Evolutionary conservation across 2,888 invertebrate species (phyloP).

Genomic region (Branchinecta sandiegonensis): DNA sequence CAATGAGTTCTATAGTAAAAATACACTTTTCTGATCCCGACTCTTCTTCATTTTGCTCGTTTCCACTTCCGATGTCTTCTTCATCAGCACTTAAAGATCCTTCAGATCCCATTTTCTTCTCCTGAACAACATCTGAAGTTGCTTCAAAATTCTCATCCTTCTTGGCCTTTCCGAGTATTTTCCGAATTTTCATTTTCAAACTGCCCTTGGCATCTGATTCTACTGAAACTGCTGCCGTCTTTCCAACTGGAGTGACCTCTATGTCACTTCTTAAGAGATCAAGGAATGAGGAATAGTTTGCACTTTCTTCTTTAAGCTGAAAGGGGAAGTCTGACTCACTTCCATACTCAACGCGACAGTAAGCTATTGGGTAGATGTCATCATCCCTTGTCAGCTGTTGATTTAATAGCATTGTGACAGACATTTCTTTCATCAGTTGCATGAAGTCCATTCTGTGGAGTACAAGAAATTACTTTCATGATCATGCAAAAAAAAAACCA

Average conservation of each 20-base stretch:
- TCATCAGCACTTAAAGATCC: neutral
- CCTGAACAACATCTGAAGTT: neutral
- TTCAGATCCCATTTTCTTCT: neutral
- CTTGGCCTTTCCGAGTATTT: neutral
- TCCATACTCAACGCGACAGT: neutral
- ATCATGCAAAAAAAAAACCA: too few species aligned
- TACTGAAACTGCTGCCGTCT: neutral
- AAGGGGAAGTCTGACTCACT: neutral
- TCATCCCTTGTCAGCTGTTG: neutral
- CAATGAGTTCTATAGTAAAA: constrained; percentile 11
- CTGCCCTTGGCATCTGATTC: neutral
- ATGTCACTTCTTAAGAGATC: neutral
- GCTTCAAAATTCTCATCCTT: neutral
- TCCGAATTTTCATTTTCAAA: constrained; percentile 3
- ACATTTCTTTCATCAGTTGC: constrained; percentile 1
- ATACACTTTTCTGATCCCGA: neutral
- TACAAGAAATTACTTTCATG: neutral
- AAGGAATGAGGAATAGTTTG: neutral
- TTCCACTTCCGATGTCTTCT: neutral
- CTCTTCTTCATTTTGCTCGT: neutral
- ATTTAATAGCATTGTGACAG: neutral
- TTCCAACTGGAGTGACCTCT: constrained; percentile 7
- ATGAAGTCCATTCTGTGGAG: constrained; percentile 4
- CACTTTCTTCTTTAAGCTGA: neutral
- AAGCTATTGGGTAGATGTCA: constrained; percentile 11